Base-by-base conservation (phyloP, 2,113 vertebrate genomes). In the Megaceryle torquata region DNA sequence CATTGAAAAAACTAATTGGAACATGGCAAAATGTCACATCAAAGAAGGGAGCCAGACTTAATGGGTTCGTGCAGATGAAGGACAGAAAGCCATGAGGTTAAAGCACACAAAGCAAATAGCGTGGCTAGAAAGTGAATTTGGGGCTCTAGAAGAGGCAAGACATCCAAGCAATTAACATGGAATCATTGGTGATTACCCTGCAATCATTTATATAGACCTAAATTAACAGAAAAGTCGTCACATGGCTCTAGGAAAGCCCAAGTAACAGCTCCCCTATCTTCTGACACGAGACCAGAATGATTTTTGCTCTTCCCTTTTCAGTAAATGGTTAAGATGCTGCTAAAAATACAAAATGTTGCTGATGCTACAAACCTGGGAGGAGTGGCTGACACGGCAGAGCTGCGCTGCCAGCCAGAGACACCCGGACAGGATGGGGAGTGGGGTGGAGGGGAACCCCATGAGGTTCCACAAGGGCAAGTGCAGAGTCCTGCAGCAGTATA, bases 111-210 rank as follows among this genome's bases (percentile, higher is more conserved):
- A 53, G 59, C 16, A 85, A 88, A n/a, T 29, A 60, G 2, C 0
- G 0, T 10, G 39, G 67, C 44, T 54, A 59, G 68, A 75, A 70
- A 0, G 6, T 11, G 35, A 59, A 35, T 11, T 33, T 2, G 3
- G 50, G 15, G 44, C 19, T 70, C 24, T 33, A n/a, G n/a, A 46
- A 75, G 26, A 44, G n/a, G 15, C 41, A 86, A 17, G 14, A 59
- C 26, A 10, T 22, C 35, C 59, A 50, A 5, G 5, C 15, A 57
- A 29, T 15, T n/a, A 48, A 50, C 8, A 18, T 4, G 13, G 51
- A 93, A 65, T 1, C 56, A 28, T 3, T 46, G 65, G n/a, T 51
- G 15, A 39, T 57, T 46, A 51, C 60, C 33, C 53, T 82, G 63
- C 29, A 71, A 11, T 35, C 19, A 46, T 0, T 5, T 18, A n/a